Conservation (phyloP, 2,888 invertebrate species). For the Metallyticus violacea region DNA sequence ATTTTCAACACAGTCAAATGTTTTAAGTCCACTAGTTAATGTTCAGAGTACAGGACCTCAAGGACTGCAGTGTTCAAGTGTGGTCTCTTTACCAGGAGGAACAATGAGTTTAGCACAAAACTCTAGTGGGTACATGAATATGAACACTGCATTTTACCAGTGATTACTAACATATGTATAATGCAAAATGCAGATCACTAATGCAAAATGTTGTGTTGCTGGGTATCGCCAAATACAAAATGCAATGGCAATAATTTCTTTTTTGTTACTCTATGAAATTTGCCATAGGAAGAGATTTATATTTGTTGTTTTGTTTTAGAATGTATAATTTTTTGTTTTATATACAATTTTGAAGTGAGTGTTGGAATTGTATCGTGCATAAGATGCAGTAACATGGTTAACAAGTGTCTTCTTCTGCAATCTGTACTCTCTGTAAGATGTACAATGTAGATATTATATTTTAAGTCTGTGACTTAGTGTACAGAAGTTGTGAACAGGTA, state of each 20-base stretch:
- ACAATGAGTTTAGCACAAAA: conserved; percentile 24
- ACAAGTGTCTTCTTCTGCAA: neutral
- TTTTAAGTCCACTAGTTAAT: conserved; percentile 22
- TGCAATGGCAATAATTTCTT: neutral
- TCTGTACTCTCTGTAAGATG: neutral
- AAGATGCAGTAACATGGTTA: neutral
- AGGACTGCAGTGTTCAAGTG: conserved; percentile 18
- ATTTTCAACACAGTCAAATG: conserved; percentile 17
- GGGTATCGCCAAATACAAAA: neutral
- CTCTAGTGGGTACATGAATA: conserved; percentile 21
- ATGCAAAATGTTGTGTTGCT: neutral
- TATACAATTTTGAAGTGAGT: neutral
- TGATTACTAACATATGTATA: no score
- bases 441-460: neutral
- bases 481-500: neutral
- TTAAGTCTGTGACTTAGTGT: neutral
- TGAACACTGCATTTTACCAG: conserved; percentile 25
- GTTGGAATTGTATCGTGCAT: neutral
- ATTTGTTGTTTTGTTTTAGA: neutral
- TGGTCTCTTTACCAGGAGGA: conserved; percentile 19
- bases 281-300: neutral
- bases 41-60: neutral
- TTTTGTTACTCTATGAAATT: neutral
- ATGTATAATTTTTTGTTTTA: neutral
- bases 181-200: no score